Conservation (phyloP, 2,888 invertebrate genomes). For the Trachelus tabidus region DNA sequence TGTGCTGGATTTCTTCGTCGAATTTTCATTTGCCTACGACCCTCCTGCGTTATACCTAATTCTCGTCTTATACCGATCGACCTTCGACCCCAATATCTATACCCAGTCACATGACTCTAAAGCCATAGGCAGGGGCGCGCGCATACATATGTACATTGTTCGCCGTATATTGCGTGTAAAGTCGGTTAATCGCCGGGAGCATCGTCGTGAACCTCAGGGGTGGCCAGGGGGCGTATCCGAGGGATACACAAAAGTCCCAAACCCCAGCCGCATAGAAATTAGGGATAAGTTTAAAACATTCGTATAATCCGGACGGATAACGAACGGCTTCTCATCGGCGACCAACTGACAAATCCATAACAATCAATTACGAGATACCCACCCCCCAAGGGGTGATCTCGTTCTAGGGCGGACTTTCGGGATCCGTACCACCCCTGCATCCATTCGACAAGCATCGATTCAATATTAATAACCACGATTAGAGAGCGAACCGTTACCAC, state of each 20-base stretch:
- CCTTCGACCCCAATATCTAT: too few species aligned
- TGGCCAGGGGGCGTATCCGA: conserved; percentile 22
- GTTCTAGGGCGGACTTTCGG: conserved; percentile 5
- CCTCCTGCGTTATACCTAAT: too few species aligned
- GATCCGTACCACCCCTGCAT: conserved; percentile 5
- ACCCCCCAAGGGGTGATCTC: conserved; percentile 24
- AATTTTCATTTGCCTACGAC: too few species aligned
- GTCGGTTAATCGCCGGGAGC: neutral
- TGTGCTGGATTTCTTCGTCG: too few species aligned
- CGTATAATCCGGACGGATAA: conserved; percentile 32
- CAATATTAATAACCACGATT: conserved; percentile 59
- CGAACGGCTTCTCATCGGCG: conserved; percentile 10
- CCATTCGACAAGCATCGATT: conserved; percentile 40
- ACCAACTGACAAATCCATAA: conserved; percentile 48
- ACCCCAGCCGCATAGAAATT: conserved; percentile 20
- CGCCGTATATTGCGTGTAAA: neutral
- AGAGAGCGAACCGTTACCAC: conserved; percentile 25
- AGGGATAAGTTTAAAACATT: conserved; percentile 31
- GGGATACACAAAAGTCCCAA: conserved; percentile 18
- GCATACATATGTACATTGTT: neutral
- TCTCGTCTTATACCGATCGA: too few species aligned
- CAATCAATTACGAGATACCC: conserved; percentile 49
- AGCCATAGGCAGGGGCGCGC: neutral
- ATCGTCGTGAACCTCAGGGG: conserved; percentile 9
- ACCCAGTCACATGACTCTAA: neutral